Evolutionary conservation across 2,113 vertebrate genomes (phyloP).

Genomic region (Myocastor coypus): DNA sequence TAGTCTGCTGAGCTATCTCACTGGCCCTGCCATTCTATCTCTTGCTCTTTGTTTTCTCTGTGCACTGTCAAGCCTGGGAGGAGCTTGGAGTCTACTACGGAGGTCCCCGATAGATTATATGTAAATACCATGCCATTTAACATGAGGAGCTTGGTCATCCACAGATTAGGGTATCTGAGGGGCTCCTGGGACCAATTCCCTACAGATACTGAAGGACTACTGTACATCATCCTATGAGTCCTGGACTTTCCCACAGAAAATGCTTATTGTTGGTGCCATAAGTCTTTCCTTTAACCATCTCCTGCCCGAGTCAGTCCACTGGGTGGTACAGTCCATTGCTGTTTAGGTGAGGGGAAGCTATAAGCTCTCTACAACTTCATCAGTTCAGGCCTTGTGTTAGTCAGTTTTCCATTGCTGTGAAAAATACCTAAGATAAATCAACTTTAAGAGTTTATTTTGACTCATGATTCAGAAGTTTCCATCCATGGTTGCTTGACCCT

Average conservation of each 20-base stretch:
- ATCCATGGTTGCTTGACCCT: too few species aligned
- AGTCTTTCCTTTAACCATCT: neutral
- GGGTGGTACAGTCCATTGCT: neutral
- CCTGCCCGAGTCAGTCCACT: neutral
- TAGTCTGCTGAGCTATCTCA: too few species aligned
- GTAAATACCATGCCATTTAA: neutral
- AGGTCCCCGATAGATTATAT: neutral
- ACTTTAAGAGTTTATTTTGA: neutral
- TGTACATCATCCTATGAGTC: neutral
- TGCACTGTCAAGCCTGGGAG: neutral
- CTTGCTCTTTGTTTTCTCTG: neutral
- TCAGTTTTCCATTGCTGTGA: neutral
- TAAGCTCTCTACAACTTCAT: neutral
- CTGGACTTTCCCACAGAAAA: neutral
- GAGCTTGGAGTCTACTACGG: neutral
- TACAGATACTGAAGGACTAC: neutral
- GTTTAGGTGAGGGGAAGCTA: neutral
- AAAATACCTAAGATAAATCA: neutral
- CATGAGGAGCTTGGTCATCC: neutral
- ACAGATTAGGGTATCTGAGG: neutral
- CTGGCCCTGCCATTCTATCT: neutral
- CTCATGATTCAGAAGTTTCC: neutral
- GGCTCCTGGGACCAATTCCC: neutral
- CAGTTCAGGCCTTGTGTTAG: neutral
- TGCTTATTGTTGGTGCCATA: neutral